phyloP scores from a whole-genome alignment of 2,113 vertebrate species.

The Trachemys scripta region DNA sequence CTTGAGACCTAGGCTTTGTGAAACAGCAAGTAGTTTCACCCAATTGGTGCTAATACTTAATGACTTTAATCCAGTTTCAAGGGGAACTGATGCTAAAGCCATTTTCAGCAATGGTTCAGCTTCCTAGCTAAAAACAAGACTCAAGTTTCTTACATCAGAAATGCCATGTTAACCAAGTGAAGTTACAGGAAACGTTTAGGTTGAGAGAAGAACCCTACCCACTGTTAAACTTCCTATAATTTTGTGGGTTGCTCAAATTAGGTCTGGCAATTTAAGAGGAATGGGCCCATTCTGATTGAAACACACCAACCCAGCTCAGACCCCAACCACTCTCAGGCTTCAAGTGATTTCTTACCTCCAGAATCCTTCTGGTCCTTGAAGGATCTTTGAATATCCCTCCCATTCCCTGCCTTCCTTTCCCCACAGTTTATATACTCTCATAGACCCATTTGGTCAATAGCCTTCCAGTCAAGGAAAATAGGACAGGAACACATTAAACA shows the following conservation, averaged over 20 bases:
- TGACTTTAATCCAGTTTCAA: not conserved
- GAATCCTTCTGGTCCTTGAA: not conserved
- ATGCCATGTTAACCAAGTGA: not conserved
- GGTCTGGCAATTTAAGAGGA: not conserved
- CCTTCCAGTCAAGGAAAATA: not conserved
- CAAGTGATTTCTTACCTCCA: not conserved
- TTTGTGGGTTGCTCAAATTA: not conserved
- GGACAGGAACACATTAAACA: not conserved
- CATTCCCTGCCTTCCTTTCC: not conserved
- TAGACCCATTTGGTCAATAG: not conserved
- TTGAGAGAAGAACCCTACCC: not conserved
- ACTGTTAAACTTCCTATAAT: not conserved
- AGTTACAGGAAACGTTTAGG: not conserved
- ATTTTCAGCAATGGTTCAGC: conserved; percentile 21
- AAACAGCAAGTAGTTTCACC: not conserved
- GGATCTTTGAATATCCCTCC: not conserved
- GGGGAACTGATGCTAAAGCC: conserved; percentile 20
- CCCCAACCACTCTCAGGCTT: not conserved
- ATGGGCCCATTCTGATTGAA: not conserved
- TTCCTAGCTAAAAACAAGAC: not conserved
- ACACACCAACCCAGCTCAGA: not conserved
- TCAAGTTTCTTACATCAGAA: not conserved
- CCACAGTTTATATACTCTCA: rapidly evolving
- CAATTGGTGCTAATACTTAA: not conserved
- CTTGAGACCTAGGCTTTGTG: not conserved